phyloP scores from a whole-genome alignment of 35 echinoderm and acorn worm genomes.

The Strongylocentrotus purpuratus region DNA sequence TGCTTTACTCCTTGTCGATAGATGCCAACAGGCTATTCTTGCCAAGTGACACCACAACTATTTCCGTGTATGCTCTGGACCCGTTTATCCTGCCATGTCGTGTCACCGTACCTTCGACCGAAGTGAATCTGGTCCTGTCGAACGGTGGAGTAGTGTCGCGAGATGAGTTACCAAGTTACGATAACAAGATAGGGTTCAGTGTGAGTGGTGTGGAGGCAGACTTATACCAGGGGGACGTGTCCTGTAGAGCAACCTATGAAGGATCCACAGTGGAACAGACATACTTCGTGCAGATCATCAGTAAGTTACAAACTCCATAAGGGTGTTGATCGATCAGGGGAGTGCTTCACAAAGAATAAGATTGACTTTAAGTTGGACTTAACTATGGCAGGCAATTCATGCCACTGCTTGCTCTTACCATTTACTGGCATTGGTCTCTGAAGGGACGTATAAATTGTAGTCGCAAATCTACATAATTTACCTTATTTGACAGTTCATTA shows the following conservation, averaged over 20 bases:
- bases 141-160: background rate
- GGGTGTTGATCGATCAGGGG: no score
- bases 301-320: background rate
- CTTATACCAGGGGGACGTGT: background rate
- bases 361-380: no score
- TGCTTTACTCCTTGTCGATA: background rate
- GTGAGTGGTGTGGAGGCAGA: background rate
- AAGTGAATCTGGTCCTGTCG: background rate
- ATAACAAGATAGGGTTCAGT: background rate
- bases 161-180: background rate
- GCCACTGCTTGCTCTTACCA: no score
- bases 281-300: background rate
- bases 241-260: background rate
- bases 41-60: background rate
- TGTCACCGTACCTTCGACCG: background rate
- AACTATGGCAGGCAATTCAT: no score
- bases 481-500: no score
- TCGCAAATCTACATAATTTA: no score
- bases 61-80: background rate
- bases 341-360: no score
- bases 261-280: background rate
- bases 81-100: slow-evolving; percentile 6
- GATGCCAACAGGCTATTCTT: slow-evolving; percentile 32
- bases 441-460: no score
- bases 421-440: no score